These are phyloP conservation scores for Chouioia cunea DNA, from an alignment of 2,888 invertebrate genomes.

Conservation along the genomic window DNA sequence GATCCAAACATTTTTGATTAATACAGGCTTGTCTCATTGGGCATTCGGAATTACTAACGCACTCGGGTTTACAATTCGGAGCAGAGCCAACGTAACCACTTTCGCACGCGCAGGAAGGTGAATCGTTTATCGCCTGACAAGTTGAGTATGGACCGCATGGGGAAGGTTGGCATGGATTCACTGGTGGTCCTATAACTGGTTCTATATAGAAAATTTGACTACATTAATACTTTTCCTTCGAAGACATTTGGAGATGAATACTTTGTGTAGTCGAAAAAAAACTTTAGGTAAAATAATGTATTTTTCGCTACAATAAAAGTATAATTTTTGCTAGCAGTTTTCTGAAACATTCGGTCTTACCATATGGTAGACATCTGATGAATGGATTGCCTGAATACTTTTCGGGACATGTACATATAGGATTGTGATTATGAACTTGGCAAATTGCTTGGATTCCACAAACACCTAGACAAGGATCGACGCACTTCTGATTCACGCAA, in stretches of 20 bases:
- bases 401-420: constrained; percentile 82
- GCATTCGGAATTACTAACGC: constrained; percentile 78
- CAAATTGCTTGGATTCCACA: constrained; percentile 87
- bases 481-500: constrained; percentile 84
- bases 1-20: constrained; percentile 76
- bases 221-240: constrained; percentile 11
- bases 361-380: constrained; percentile 55
- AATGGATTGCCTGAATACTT: constrained; percentile 81
- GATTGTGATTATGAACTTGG: constrained; percentile 82
- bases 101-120: constrained; percentile 78
- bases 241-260: neutral
- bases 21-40: constrained; percentile 74
- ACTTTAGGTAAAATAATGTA: too few species aligned
- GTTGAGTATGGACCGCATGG: constrained; percentile 76
- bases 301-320: constrained; percentile 53
- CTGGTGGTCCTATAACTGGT: constrained; percentile 66
- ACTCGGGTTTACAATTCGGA: constrained; percentile 83
- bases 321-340: neutral
- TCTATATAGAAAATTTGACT: constrained; percentile 13
- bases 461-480: constrained; percentile 85
- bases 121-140: constrained; percentile 75
- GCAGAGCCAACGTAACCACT: constrained; percentile 79
- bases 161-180: constrained; percentile 71
- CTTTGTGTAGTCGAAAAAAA: neutral
- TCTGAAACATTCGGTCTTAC: constrained; percentile 50